Base-by-base conservation (phyloP, 2,113 vertebrate species). In the Rhodinocichla rosea region DNA sequence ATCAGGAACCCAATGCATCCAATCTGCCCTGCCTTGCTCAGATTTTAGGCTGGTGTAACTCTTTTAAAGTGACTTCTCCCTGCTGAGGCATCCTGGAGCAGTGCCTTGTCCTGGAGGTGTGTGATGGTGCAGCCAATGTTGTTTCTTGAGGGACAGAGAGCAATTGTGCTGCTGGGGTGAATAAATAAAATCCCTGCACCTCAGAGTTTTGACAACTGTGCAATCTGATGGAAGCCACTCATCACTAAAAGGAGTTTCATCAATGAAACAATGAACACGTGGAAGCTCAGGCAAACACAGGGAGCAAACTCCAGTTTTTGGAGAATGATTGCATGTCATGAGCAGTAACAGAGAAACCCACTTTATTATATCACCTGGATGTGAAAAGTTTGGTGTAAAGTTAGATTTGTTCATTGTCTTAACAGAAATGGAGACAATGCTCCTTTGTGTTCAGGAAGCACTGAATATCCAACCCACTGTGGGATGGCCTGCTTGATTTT, bases 131-230 rank as follows among this genome's bases (percentile, higher is more conserved):
- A 83, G 45, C n/a, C 4, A 3, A 6, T 40, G 16, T 12, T 8
- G 0, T 30, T 76, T 76, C 70, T 53, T 33, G 53, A 85, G 22
- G 52, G 19, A 55, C 28, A 74, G n/a, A 78, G 23, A 52, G 7
- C 5, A 23, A 8, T 40, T 5, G 0, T 2, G 7, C 22, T 73
- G 59, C 77, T 8, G 1, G 62, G 10, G 3, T 45, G 28, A 60
- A 32, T 42, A 49, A 73, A 23, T 42, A 83, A 49, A 83, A 65
- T 24, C 20, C 26, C 28, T 22, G 23, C 16, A 59, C 16, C 21
- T 76, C n/a, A 76, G n/a, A 64, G n/a, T 69, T 75, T 62, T 85
- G 62, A 47, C 22, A 64, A 10, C 64, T 68, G 3, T 28, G 24
- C n/a, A 80, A 28, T 19, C 30, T 73, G 77, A 59, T 35, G 50